These are phyloP conservation scores for Rhea pennata DNA, from an alignment of 2,113 vertebrate species.

Conservation along the genomic window DNA sequence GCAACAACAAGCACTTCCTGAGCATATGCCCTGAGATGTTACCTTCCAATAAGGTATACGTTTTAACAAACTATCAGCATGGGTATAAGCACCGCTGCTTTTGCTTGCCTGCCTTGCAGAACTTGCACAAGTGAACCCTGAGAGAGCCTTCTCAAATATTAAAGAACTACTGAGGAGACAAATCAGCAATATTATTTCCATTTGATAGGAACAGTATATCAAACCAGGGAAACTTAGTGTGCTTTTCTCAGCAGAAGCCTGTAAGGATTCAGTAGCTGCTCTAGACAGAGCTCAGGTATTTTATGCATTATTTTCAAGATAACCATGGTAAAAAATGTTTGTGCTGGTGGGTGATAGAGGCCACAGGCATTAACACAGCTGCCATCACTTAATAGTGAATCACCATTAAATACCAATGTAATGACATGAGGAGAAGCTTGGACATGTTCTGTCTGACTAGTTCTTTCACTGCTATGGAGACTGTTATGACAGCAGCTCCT, in stretches of 20 bases:
- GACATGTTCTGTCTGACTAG: neutral
- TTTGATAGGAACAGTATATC: neutral
- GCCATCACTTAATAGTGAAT: neutral
- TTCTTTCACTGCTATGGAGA: neutral
- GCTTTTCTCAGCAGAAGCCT: neutral
- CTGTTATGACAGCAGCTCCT: neutral
- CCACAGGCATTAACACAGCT: neutral
- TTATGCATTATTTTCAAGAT: neutral
- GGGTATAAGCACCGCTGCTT: rapidly evolving
- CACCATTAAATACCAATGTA: neutral
- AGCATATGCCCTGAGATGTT: neutral
- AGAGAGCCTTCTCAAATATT: neutral
- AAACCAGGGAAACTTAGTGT: rapidly evolving
- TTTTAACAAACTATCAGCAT: neutral
- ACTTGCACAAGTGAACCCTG: neutral
- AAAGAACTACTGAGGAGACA: neutral
- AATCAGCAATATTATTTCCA: neutral
- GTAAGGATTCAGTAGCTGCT: neutral
- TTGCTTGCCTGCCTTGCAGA: neutral
- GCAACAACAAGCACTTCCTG: rapidly evolving
- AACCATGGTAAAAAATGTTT: neutral
- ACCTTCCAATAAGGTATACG: neutral
- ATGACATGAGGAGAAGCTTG: neutral
- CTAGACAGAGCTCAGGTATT: neutral
- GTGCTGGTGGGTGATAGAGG: neutral